phyloP scores from a whole-genome alignment of 2,113 vertebrate species.

The Empidonax alnorum region DNA sequence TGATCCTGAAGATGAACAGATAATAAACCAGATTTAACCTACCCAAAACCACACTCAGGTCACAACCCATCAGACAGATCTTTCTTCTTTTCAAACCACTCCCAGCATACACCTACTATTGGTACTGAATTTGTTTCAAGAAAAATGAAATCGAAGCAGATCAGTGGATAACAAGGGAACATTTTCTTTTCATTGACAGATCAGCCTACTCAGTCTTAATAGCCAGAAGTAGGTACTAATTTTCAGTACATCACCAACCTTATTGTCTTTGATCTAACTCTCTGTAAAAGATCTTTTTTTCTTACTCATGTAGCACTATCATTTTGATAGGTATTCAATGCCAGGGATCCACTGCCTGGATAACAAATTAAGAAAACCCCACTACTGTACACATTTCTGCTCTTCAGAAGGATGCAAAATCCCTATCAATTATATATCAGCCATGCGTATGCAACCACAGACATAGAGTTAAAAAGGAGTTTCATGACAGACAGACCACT shows the following conservation, averaged over 20 bases:
- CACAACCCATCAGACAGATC: background rate
- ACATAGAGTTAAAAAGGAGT: background rate
- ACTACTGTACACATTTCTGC: background rate
- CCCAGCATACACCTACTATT: background rate
- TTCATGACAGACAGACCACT: constrained; percentile 2
- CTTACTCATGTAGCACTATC: background rate
- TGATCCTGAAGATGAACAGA: background rate
- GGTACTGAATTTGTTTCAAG: background rate
- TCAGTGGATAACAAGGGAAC: background rate
- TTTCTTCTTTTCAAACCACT: background rate
- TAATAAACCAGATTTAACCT: background rate
- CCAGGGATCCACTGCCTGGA: background rate
- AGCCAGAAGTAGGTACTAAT: background rate
- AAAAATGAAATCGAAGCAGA: background rate
- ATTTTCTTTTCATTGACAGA: background rate
- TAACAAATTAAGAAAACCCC: background rate
- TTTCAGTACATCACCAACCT: background rate
- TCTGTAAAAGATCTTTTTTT: background rate
- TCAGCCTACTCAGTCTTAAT: background rate
- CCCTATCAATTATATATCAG: constrained; percentile 12
- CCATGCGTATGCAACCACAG: accelerated
- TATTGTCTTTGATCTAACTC: background rate
- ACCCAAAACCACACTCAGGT: background rate
- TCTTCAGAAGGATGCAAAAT: constrained; percentile 19
- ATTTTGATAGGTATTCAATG: background rate